Evolutionary conservation across 2,888 invertebrate genomes (phyloP), one percentile per base, ranked within the genome.

Genomic region (Philereme vetulata): DNA sequence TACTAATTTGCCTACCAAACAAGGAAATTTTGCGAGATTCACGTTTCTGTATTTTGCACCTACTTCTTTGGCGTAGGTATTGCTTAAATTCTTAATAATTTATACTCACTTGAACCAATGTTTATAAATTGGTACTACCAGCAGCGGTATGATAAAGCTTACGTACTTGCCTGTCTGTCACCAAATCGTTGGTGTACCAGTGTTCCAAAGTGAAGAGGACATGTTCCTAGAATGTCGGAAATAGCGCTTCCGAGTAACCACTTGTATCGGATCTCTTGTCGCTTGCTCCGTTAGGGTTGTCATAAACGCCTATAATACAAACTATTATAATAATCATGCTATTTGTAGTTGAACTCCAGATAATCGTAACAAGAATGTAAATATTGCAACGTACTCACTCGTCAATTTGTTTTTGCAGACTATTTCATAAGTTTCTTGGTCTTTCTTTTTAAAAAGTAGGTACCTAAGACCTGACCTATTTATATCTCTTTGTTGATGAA

Each of bases 181-280:
- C 49, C 48, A 47, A 49, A 32, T 48, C 55, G 36, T 40, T 33
- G 40, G 35, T 43, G 5, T 35, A 36, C 38, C 33, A 35, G 38
- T 45, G 49, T 49, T 45, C 48, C 45, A 43, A 47, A 81, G 77
- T 81, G 79, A 77, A 80, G 77, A 78, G 73, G 79, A 76, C 78
- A 80, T 69, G 75, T 88, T 89, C 88, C 67, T 71, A 81, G 88
- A 88, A 88, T 81, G 82, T 86, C 88, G 86, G 86, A 88, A 87
- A 88, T 89, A 90, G 85, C 85, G 78, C 79, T 90, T 89, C 88
- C 86, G 84, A 88, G 89, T 88, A 88, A 84, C 82, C 84, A 67
- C 81, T 84, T 82, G 81, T 82, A 83, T 87, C 81, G 78, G 80
- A 86, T 87, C 84, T 85, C 80, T 85, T 83, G 84, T 83, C 85